phyloP scores from a whole-genome alignment of 2,797 vertebrate genomes.

The Lithobates pipiens region DNA sequence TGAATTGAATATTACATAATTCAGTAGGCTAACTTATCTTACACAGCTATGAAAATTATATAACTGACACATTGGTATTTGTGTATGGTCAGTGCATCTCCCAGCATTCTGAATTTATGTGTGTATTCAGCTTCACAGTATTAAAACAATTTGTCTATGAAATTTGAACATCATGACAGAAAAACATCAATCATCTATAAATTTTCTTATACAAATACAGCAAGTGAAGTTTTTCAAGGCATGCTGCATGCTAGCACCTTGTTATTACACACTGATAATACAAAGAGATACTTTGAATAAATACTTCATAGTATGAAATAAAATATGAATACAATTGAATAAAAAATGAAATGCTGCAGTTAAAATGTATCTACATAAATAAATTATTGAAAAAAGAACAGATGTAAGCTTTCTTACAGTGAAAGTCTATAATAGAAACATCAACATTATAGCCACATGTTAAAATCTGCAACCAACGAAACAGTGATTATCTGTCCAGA shows the following conservation, averaged over 20 bases:
- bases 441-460: neutral
- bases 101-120: too few species aligned
- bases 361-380: conserved; percentile 10
- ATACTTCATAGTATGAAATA: conserved; percentile 21
- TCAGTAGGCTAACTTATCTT: too few species aligned
- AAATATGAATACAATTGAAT: conserved; percentile 29
- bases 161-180: neutral
- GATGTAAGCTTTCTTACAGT: neutral
- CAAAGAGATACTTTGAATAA: neutral
- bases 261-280: neutral
- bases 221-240: neutral
- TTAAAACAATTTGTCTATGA: neutral
- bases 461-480: neutral
- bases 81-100: too few species aligned
- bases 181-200: neutral
- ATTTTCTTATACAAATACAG: neutral
- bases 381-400: conserved; percentile 5
- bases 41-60: too few species aligned
- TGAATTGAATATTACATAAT: too few species aligned
- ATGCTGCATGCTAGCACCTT: neutral
- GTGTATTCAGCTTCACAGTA: neutral
- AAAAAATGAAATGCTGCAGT: neutral
- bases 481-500: neutral
- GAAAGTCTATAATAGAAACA: neutral
- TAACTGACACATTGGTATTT: too few species aligned